Evolutionary conservation across 2,888 invertebrate species (phyloP).

Genomic region (Drosophila algonquin): DNA sequence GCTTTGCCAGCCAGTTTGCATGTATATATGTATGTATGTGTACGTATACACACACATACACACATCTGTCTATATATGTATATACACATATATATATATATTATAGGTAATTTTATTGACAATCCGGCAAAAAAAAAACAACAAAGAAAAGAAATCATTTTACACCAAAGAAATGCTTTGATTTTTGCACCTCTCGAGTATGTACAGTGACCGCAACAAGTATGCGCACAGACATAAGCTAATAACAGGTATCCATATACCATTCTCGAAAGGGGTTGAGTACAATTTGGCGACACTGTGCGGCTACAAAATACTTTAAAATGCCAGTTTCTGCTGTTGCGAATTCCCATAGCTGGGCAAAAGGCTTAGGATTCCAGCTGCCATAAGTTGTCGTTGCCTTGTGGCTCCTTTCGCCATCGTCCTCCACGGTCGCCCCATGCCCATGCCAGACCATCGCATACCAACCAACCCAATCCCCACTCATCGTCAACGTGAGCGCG

Average conservation of each 20-base stretch:
- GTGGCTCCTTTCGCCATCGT: slow-evolving; percentile 33
- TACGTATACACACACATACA: slow-evolving; percentile 5
- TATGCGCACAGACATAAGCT: not conserved
- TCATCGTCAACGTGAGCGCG: slow-evolving; percentile 70
- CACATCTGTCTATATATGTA: slow-evolving; percentile 10
- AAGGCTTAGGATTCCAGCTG: slow-evolving; percentile 67
- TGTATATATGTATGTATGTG: slow-evolving; percentile 27
- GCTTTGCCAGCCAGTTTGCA: slow-evolving; percentile 57
- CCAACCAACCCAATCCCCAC: slow-evolving; percentile 20
- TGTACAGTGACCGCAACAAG: slow-evolving; percentile 10
- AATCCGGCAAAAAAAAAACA: slow-evolving; percentile 7
- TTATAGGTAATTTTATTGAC: slow-evolving; percentile 25
- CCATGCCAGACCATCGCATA: slow-evolving; percentile 5
- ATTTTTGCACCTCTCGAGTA: slow-evolving; percentile 20
- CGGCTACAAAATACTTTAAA: slow-evolving; percentile 44
- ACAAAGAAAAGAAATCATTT: not conserved
- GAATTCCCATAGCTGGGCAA: slow-evolving; percentile 61
- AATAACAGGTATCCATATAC: not conserved
- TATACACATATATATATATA: not conserved
- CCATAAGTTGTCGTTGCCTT: slow-evolving; percentile 52
- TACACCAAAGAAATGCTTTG: not conserved
- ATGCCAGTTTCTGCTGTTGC: slow-evolving; percentile 34
- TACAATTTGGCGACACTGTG: slow-evolving; percentile 33
- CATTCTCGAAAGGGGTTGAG: slow-evolving; percentile 9
- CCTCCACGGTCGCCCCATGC: not conserved